Conservation (phyloP, 2,797 vertebrate genomes). For the Morelia viridis region DNA sequence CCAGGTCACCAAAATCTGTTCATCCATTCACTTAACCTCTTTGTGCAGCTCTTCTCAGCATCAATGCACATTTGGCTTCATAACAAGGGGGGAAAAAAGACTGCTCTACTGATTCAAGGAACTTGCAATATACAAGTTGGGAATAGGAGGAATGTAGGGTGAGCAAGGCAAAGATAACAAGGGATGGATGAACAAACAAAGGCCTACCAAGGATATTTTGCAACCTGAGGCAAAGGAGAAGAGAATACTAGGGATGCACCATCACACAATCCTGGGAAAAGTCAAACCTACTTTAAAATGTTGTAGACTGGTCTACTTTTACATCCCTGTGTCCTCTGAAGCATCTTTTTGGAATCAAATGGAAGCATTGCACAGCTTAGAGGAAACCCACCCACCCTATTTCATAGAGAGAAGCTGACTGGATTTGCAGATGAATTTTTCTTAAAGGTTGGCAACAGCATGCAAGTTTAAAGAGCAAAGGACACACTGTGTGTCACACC, state of each 20-base stretch:
- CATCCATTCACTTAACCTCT: neutral
- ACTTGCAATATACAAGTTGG: neutral
- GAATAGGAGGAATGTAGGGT: neutral
- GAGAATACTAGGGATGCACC: neutral
- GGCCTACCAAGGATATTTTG: neutral
- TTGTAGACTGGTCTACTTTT: neutral
- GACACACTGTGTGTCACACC: no score
- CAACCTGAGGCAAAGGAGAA: neutral
- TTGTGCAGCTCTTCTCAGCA: neutral
- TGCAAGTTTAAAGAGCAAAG: neutral
- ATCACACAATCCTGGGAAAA: neutral
- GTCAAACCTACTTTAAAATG: neutral
- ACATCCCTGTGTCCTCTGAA: neutral
- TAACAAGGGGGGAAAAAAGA: no score
- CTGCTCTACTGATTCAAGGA: neutral
- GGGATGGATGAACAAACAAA: neutral
- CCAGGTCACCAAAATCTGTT: neutral
- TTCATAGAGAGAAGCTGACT: neutral
- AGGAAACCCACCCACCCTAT: neutral
- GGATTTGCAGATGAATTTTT: neutral
- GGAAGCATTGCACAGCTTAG: neutral
- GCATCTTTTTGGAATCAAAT: neutral
- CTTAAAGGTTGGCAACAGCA: neutral
- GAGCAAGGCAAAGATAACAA: neutral
- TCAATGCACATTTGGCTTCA: neutral